phyloP scores from a whole-genome alignment of 2,113 vertebrate genomes.

The Carlito syrichta region DNA sequence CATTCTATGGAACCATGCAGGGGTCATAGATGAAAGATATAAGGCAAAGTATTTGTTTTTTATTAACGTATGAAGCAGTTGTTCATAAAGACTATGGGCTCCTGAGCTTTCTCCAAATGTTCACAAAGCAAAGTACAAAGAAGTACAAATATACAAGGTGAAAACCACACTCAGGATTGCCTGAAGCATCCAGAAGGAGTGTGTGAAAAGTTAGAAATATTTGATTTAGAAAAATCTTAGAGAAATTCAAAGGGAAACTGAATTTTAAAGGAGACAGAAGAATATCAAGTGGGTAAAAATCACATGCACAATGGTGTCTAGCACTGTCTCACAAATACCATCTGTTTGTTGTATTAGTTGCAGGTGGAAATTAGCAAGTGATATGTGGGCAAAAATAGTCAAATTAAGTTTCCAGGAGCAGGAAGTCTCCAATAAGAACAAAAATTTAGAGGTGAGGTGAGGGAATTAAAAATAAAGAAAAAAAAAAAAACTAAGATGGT shows the following conservation, averaged over 20 bases:
- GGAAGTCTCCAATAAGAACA: neutral
- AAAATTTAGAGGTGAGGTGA: neutral
- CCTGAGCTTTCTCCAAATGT: neutral
- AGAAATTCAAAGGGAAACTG: neutral
- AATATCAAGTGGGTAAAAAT: conserved; percentile 13
- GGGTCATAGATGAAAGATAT: neutral
- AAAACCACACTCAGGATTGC: neutral
- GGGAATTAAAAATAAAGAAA: no score
- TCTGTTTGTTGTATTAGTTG: conserved; percentile 34
- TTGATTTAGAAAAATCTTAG: neutral
- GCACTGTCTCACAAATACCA: conserved; percentile 17
- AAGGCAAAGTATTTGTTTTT: neutral
- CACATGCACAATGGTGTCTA: conserved; percentile 22
- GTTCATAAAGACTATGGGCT: neutral
- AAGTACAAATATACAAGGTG: conserved; percentile 37
- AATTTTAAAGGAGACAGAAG: neutral
- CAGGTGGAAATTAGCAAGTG: neutral
- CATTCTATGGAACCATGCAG: neutral
- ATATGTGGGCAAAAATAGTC: neutral
- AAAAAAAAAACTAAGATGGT: neutral
- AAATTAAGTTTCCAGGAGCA: neutral
- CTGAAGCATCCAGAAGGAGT: neutral
- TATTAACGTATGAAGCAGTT: neutral
- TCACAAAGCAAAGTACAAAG: neutral
- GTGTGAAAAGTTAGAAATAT: neutral